These are phyloP conservation scores for Tiphia femorata DNA, from an alignment of 2,888 invertebrate species.

Conservation along the genomic window DNA sequence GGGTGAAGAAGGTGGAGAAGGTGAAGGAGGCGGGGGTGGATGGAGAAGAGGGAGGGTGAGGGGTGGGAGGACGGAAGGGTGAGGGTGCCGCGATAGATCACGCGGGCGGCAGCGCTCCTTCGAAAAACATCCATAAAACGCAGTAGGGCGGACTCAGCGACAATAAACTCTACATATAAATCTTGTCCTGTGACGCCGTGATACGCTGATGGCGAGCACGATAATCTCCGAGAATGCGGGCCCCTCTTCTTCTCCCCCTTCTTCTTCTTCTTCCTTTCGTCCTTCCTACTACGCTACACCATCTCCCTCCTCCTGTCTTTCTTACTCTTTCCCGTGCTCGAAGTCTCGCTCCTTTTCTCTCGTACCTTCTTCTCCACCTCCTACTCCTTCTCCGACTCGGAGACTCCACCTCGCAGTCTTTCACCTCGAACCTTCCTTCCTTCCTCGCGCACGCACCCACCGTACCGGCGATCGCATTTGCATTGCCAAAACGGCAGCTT, in stretches of 20 bases:
- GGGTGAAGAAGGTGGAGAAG: constrained; percentile 13
- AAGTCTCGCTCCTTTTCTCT: constrained; percentile 27
- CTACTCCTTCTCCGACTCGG: constrained; percentile 9
- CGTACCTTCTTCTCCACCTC: constrained; percentile 24
- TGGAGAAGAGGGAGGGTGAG: constrained; percentile 24
- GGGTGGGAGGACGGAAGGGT: constrained; percentile 35
- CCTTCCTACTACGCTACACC: constrained; percentile 22
- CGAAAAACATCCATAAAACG: constrained; percentile 70
- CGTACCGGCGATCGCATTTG: constrained; percentile 41
- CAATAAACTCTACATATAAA: constrained; percentile 70
- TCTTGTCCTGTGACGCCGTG: constrained; percentile 69
- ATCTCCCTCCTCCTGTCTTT: constrained; percentile 31
- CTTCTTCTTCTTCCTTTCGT: constrained; percentile 26
- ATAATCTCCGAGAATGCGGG: constrained; percentile 70
- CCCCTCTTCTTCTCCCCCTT: constrained; percentile 55
- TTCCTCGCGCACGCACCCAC: constrained; percentile 41
- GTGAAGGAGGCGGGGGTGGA: constrained; percentile 27
- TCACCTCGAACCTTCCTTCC: constrained; percentile 30
- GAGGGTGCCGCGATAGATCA: constrained; percentile 66
- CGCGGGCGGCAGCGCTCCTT: constrained; percentile 68
- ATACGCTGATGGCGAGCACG: constrained; percentile 70
- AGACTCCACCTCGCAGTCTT: constrained; percentile 34
- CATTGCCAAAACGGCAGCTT: constrained; percentile 44
- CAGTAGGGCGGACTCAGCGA: constrained; percentile 70
- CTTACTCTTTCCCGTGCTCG: constrained; percentile 26